Evolutionary conservation across 2,888 invertebrate genomes (phyloP), one percentile per base, ranked within the genome.

Genomic region (Tridacna crocea): DNA sequence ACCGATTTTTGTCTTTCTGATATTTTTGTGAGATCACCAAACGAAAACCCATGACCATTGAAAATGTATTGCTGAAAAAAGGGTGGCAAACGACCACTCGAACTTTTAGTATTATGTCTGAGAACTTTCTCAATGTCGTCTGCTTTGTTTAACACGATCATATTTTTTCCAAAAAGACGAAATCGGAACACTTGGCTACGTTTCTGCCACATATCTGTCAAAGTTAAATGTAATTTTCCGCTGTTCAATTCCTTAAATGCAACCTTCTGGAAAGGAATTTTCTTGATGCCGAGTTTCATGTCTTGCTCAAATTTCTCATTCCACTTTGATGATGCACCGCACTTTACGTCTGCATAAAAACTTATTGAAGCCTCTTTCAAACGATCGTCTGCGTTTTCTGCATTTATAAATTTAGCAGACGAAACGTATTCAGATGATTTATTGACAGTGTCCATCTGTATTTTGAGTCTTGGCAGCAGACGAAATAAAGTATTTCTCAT

Each of bases 41-140:
- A 85, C 26, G 80, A 76, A 76, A 85, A 82, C 65, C 82, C 82
- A 22, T 80, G 70, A 24, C 82, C 72, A 46, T 78, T 51, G 12
- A 85, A 76, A 27, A 85, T 73, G 24, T 82, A 73, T 26, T 82
- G 58, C 46, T 85, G 85, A 48, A 85, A 82, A 51, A 85, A 85
- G 15, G 82, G 82, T 10, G 72, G 48, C 6, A 75, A 27, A 22
- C 85, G 61, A 13, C 80, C 85, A 19, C 73, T 65, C 15, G 82
- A 77, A 26, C 74, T 19, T 24, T 60, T 55, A 19, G 77, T 51
- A 19, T 68, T 26, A 48, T 22, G 17, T 26, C n/a, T 36, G 19
- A 81, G 48, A 15, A 81, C 47, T 10, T 73, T 68, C 6, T 63
- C 66, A 11, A 79, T 48, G 22, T 60, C 36, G 6, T 79, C 74